These are phyloP conservation scores for Pelodytes ibericus DNA, from an alignment of 2,797 vertebrate species.

Conservation along the genomic window DNA sequence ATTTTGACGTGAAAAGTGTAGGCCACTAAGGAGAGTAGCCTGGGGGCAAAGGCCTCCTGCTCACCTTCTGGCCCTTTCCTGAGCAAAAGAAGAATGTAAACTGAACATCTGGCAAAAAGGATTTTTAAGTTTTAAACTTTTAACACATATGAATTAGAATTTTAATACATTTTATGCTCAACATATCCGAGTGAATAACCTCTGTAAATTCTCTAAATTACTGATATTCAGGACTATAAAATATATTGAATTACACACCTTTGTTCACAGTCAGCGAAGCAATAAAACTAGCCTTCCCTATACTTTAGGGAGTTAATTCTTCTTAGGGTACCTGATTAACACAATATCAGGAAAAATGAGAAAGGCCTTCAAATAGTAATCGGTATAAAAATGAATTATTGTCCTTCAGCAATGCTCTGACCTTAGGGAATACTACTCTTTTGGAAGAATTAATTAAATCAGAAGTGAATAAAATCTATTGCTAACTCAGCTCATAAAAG, in stretches of 20 bases:
- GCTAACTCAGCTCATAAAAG: slow-evolving; percentile 56
- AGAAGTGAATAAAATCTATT: slow-evolving; percentile 54
- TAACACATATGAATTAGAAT: too few relatives aligned
- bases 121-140: too few relatives aligned
- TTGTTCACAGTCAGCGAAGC: background rate
- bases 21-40: too few relatives aligned
- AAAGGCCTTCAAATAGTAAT: slow-evolving; percentile 43
- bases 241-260: slow-evolving; percentile 4
- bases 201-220: background rate
- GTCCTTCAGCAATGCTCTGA: slow-evolving; percentile 24
- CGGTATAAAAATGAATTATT: slow-evolving; percentile 48
- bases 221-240: slow-evolving; percentile 5
- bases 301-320: slow-evolving; percentile 10
- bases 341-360: slow-evolving; percentile 32
- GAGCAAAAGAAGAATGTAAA: too few relatives aligned
- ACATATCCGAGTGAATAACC: background rate
- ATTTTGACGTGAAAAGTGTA: too few relatives aligned
- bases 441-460: slow-evolving; percentile 54
- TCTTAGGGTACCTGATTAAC: slow-evolving; percentile 35
- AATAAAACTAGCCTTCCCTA: background rate
- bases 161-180: too few relatives aligned
- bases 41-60: too few relatives aligned
- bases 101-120: too few relatives aligned
- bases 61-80: too few relatives aligned
- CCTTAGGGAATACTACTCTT: slow-evolving; percentile 25